Conservation (phyloP, 1,140 invertebrate species). For the Dryas iulia region DNA sequence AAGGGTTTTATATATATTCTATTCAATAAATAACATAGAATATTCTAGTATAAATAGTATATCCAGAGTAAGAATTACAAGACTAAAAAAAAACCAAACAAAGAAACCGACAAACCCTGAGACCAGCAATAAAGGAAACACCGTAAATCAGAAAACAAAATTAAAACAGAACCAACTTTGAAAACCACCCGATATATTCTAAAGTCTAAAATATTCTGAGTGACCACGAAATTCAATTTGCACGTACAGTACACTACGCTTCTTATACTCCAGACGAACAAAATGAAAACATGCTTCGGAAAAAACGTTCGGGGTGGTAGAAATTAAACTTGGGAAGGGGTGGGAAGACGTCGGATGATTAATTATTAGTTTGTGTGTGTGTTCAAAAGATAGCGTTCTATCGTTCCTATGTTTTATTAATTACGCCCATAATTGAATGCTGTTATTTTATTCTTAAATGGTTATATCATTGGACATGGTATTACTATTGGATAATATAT, state of each 20-base stretch:
- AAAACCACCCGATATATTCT: constrained; percentile 57
- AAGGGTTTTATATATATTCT: too few relatives aligned
- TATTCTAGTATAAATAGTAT: background rate
- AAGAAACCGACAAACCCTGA: background rate
- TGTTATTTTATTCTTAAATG: constrained; percentile 9
- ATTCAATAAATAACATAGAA: background rate
- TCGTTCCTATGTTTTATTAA: constrained; percentile 55
- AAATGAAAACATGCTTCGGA: constrained; percentile 74
- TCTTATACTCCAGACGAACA: constrained; percentile 61
- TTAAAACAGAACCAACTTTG: constrained; percentile 20
- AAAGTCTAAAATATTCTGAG: constrained; percentile 67
- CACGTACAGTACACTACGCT: constrained; percentile 54
- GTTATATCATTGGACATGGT: background rate
- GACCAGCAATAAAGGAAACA: constrained; percentile 7
- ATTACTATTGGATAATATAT: background rate
- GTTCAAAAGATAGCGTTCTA: constrained; percentile 60
- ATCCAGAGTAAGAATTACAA: background rate
- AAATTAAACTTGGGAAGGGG: constrained; percentile 65
- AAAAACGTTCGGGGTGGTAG: constrained; percentile 57
- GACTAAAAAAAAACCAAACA: background rate
- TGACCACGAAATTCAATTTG: constrained; percentile 78
- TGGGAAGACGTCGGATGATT: constrained; percentile 69
- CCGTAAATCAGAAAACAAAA: constrained; percentile 20
- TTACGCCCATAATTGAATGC: constrained; percentile 43
- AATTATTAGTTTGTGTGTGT: constrained; percentile 78